Evolutionary conservation across 2,888 invertebrate species (phyloP).

Genomic region (Dolichomitus sp.): DNA sequence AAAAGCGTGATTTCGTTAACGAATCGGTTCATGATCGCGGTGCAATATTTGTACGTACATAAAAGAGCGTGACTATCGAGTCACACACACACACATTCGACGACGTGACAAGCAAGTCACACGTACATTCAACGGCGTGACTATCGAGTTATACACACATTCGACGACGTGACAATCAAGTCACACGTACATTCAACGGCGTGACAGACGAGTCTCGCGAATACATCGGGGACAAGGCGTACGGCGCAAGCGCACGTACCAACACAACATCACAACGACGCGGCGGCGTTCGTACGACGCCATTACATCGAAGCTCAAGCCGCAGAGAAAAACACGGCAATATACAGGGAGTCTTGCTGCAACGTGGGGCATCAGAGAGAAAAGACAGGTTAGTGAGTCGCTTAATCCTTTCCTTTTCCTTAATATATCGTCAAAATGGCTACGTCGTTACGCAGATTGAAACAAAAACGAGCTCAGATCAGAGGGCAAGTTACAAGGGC

Average conservation of each 20-base stretch:
- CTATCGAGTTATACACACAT: neutral
- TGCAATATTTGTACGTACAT: too few species aligned
- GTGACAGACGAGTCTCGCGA: constrained; percentile 16
- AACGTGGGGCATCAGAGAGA: constrained; percentile 43
- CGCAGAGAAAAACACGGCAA: constrained; percentile 24
- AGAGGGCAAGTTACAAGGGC: constrained; percentile 40
- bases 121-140: too few species aligned
- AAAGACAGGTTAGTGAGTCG: constrained; percentile 50
- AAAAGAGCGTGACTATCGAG: neutral
- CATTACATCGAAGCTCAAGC: too few species aligned
- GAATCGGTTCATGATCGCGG: too few species aligned
- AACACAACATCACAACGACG: too few species aligned
- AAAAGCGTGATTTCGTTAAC: too few species aligned
- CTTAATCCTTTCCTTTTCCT: constrained; percentile 40
- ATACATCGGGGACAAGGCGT: constrained; percentile 1
- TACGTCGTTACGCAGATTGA: constrained; percentile 26
- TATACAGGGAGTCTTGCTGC: constrained; percentile 27
- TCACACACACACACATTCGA: neutral
- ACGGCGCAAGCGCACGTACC: too few species aligned
- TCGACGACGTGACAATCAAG: neutral
- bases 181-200: constrained; percentile 3
- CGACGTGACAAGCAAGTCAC: too few species aligned
- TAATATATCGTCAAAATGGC: constrained; percentile 36
- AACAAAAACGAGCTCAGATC: constrained; percentile 39
- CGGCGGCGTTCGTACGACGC: too few species aligned